Evolutionary conservation across 2,888 invertebrate species (phyloP).

Genomic region (Loripinus fragilis): DNA sequence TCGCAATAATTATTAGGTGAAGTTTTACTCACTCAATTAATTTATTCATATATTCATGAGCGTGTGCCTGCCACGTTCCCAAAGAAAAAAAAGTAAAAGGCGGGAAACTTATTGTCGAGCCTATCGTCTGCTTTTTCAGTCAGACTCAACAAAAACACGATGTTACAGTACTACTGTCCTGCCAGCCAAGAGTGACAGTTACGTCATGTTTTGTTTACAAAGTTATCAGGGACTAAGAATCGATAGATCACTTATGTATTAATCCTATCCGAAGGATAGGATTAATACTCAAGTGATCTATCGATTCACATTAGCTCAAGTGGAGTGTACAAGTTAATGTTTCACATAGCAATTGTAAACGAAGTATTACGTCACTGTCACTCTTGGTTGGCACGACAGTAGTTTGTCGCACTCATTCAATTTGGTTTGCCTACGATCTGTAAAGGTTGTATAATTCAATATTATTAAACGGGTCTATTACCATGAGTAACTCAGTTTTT

Average conservation of each 20-base stretch:
- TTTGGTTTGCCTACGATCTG: neutral
- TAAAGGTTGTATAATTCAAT: constrained; percentile 11
- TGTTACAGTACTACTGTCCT: too few species aligned
- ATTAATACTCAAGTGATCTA: too few species aligned
- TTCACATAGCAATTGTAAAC: too few species aligned
- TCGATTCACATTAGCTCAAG: too few species aligned
- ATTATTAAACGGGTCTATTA: neutral
- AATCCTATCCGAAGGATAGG: too few species aligned
- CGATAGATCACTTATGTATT: too few species aligned
- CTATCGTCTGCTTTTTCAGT: neutral
- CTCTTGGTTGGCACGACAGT: too few species aligned
- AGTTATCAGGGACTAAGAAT: too few species aligned
- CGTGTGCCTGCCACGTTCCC: neutral
- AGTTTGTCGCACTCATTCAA: neutral
- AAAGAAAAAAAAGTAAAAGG: neutral
- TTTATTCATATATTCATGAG: constrained; percentile 15
- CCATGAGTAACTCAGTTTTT: neutral
- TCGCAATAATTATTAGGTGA: constrained; percentile 2
- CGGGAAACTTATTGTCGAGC: neutral
- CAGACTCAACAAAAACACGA: too few species aligned
- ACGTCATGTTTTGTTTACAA: too few species aligned
- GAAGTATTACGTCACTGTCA: neutral
- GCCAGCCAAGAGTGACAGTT: too few species aligned
- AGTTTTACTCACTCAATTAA: neutral
- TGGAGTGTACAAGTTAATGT: too few species aligned